These are phyloP conservation scores for Heptranchias perlo DNA, from an alignment of 2,113 vertebrate species.

Conservation along the genomic window DNA sequence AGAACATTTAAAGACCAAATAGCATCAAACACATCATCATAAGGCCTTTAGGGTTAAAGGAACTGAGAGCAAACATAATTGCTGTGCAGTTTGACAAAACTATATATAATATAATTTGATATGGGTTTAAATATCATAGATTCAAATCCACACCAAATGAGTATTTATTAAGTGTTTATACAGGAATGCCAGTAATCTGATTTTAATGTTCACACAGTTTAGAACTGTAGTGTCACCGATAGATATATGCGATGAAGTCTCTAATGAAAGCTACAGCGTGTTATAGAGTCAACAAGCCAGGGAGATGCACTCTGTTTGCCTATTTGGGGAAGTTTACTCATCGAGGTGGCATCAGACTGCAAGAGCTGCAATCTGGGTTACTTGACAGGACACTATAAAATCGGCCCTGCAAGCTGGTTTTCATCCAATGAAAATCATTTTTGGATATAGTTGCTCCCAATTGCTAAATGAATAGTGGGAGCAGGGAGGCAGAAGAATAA, in stretches of 20 bases:
- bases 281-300: not conserved
- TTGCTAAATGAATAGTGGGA: not conserved
- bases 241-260: not conserved
- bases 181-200: not conserved
- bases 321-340: not conserved
- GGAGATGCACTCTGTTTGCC: not conserved
- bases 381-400: not conserved
- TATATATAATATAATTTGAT: not conserved
- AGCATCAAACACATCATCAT: constrained; percentile 28
- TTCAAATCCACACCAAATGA: not conserved
- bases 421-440: not conserved
- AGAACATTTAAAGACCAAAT: not conserved
- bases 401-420: not conserved
- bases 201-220: not conserved
- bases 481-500: not conserved
- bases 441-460: not conserved
- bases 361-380: not conserved
- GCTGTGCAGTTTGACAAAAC: not conserved
- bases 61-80: constrained; percentile 23
- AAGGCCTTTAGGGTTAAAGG: not conserved
- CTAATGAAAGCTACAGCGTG: not conserved
- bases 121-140: not conserved
- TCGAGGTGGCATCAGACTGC: not conserved
- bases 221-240: no score
- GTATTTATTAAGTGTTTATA: not conserved